A percentile compares a stretch with the other conserved stretches of the same genome.
Evolutionary conservation across 1,140 invertebrate species (phyloP).

Genomic region (Ceratoteleas bidentatus): DNA sequence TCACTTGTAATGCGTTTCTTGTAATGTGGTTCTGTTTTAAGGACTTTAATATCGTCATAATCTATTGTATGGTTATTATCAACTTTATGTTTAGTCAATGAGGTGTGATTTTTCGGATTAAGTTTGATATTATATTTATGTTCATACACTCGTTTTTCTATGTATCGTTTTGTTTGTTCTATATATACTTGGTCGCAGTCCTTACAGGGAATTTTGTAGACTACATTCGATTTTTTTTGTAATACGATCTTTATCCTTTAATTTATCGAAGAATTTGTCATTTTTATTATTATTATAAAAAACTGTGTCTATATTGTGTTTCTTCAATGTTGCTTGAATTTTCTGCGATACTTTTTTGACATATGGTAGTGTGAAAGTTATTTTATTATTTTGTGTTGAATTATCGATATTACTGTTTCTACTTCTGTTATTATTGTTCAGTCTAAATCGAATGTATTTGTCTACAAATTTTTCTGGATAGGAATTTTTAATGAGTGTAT

Average conservation of each 20-base stretch:
- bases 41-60: neutral
- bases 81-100: conserved; percentile 5
- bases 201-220: neutral
- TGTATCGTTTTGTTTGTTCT: neutral
- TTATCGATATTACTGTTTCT: too few relatives aligned
- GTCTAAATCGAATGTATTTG: neutral
- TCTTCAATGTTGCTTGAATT: neutral
- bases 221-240: neutral
- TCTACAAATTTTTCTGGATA: neutral
- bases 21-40: neutral
- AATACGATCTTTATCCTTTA: neutral
- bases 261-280: neutral
- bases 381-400: too few relatives aligned
- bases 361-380: too few relatives aligned
- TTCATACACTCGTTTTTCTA: neutral
- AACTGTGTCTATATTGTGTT: neutral
- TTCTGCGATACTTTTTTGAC: neutral
- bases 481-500: neutral
- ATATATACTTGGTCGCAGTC: neutral
- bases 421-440: neutral
- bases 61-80: neutral
- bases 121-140: neutral
- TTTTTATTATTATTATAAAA: neutral
- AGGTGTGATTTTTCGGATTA: neutral
- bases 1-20: neutral